phyloP scores from a whole-genome alignment of 2,888 invertebrate species.

The Brenthis ino region DNA sequence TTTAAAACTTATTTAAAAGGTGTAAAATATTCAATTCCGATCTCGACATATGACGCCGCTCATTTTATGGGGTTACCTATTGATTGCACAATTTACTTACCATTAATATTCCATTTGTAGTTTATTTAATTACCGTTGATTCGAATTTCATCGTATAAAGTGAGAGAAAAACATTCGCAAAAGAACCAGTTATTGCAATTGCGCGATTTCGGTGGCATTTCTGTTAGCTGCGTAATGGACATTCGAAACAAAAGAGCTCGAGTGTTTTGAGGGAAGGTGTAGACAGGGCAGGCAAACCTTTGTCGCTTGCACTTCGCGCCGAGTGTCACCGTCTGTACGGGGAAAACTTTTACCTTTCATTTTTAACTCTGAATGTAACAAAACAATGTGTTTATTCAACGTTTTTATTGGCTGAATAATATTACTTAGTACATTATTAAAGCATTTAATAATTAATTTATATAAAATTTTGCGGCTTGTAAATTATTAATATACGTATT shows the following conservation, averaged over 20 bases:
- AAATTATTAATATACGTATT: no score
- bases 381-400: slow-evolving; percentile 18
- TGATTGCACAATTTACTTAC: slow-evolving; percentile 1
- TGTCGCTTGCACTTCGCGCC: slow-evolving; percentile 48
- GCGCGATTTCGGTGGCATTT: slow-evolving; percentile 49
- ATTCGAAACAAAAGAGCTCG: slow-evolving; percentile 57
- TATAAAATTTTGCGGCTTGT: no score
- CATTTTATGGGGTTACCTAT: background rate
- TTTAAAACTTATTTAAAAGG: background rate
- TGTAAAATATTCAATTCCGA: no score
- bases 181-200: slow-evolving; percentile 37
- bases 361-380: slow-evolving; percentile 21
- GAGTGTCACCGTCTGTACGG: slow-evolving; percentile 33
- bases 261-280: slow-evolving; percentile 52
- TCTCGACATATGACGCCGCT: background rate
- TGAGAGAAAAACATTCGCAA: slow-evolving; percentile 7
- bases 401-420: slow-evolving; percentile 19
- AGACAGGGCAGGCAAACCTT: slow-evolving; percentile 67
- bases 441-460: no score
- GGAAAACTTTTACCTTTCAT: slow-evolving; percentile 21
- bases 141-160: slow-evolving; percentile 3
- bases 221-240: slow-evolving; percentile 57
- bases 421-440: background rate
- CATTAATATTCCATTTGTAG: background rate
- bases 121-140: background rate